phyloP scores from a whole-genome alignment of 2,888 invertebrate genomes.

The Dynastes grantii region DNA sequence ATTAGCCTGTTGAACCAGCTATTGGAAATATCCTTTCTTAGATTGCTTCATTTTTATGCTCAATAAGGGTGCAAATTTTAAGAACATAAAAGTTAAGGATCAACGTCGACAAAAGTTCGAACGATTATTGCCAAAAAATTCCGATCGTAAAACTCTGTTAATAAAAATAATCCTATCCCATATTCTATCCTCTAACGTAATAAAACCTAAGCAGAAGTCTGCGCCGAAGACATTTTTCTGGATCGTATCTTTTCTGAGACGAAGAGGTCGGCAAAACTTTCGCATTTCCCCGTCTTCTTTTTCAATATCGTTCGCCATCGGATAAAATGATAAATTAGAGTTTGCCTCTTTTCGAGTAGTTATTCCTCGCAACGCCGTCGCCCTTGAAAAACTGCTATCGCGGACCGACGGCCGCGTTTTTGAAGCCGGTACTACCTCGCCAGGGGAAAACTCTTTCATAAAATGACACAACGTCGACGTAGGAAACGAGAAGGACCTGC shows the following conservation, averaged over 20 bases:
- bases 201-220: constrained; percentile 40
- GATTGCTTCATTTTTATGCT: neutral
- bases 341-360: constrained; percentile 27
- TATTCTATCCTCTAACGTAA: constrained; percentile 25
- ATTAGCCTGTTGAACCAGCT: neutral
- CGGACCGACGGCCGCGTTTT: constrained; percentile 28
- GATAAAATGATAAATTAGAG: constrained; percentile 47
- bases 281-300: constrained; percentile 12
- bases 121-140: constrained; percentile 33
- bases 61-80: constrained; percentile 20
- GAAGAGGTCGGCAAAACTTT: constrained; percentile 1
- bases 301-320: constrained; percentile 31
- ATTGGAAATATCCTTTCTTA: constrained; percentile 4
- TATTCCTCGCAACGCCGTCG: neutral
- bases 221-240: constrained; percentile 29
- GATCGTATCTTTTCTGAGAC: constrained; percentile 12
- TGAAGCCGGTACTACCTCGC: constrained; percentile 31
- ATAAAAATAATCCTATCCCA: constrained; percentile 39
- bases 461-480: constrained; percentile 26
- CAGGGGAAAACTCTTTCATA: constrained; percentile 43
- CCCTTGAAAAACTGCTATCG: constrained; percentile 18
- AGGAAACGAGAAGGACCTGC: constrained; percentile 19
- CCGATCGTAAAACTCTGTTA: constrained; percentile 39
- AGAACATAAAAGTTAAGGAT: constrained; percentile 15
- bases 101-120: constrained; percentile 23